phyloP scores from a whole-genome alignment of 2,888 invertebrate species.

The Leucophora obtusa region DNA sequence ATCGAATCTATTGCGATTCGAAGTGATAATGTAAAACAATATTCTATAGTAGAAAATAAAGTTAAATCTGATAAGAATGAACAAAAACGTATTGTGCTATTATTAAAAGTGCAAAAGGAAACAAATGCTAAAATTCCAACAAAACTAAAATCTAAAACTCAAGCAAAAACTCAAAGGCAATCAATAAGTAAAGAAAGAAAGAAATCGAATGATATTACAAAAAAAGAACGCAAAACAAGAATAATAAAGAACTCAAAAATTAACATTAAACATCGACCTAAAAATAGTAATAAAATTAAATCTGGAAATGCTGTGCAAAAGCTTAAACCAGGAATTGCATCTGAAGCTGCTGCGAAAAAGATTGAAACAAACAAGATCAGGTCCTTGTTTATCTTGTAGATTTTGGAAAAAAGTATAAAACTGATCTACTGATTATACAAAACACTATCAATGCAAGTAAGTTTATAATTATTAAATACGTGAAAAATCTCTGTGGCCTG shows the following conservation, averaged over 20 bases:
- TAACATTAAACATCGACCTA: too few relatives aligned
- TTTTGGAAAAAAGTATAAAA: slow-evolving; percentile 9
- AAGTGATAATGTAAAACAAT: slow-evolving; percentile 6
- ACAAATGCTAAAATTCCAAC: neutral
- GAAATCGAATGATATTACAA: too few relatives aligned
- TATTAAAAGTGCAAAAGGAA: slow-evolving; percentile 22
- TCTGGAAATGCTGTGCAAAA: too few relatives aligned
- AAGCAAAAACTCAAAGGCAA: neutral
- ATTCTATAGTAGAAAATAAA: slow-evolving; percentile 2
- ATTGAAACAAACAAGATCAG: neutral
- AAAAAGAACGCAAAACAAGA: too few relatives aligned
- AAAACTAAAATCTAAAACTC: neutral
- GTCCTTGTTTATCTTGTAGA: slow-evolving; percentile 5
- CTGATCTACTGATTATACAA: slow-evolving; percentile 2
- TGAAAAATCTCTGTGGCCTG: too few relatives aligned
- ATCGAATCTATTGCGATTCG: neutral
- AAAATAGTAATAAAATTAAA: too few relatives aligned
- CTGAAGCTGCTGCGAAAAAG: neutral
- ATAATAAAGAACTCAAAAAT: too few relatives aligned
- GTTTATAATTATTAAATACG: neutral
- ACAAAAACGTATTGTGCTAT: slow-evolving; percentile 22
- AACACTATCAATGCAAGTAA: slow-evolving; percentile 35
- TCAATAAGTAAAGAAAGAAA: too few relatives aligned
- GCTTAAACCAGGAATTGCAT: neutral
- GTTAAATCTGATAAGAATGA: neutral